Base-by-base conservation (phyloP, 2,888 invertebrate species). In the Cataglyphis rosenhaueri region DNA sequence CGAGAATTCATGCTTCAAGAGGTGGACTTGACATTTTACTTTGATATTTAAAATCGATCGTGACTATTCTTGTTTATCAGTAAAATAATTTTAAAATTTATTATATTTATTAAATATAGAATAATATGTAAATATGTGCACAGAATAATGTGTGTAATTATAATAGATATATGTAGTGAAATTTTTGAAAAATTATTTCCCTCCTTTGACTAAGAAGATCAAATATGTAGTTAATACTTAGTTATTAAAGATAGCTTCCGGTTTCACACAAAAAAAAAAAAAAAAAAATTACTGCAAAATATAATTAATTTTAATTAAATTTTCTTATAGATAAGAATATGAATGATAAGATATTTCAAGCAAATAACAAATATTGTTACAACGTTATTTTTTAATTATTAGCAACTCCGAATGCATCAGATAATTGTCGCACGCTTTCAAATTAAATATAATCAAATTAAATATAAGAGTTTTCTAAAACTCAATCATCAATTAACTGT, bases 381-480 rank as follows among this genome's bases (percentile, higher is more conserved):
- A 25, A 29, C 15, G 10, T 35, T 71, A 55, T 35, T 10, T 48
- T n/a, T 71, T 10, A 15, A 8, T 70, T 55, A 70, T 55, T 35
- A 71, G 15, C 38, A 38, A 55, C 35, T 70, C 15, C 12, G 18
- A 71, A 15, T 57, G 4, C 21, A 70, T 35, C 55, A n/a, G 18
- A 35, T 70, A 55, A 52, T 15, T 48, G 4, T 48, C 12, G 25
- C 48, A 32, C n/a, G 32, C 32, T 32, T 52, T 21, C 52, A 15
- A 10, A 52, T 35, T 9, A 57, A 15, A 55, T 44, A 35, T 12
- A n/a, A 32, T 52, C 29, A 29, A n/a, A n/a, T n/a, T n/a, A n/a
- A n/a, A n/a, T n/a, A n/a, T n/a, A n/a, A n/a, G n/a, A n/a, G 29
- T 70, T 70, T 70, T 35, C 12, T 3, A n/a, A 8, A 64, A 41